Percentiles rank a stretch among this genome's conserved stretches.
Conservation (phyloP, 2,113 vertebrate genomes). For the Tenebrosternarchus preto region DNA sequence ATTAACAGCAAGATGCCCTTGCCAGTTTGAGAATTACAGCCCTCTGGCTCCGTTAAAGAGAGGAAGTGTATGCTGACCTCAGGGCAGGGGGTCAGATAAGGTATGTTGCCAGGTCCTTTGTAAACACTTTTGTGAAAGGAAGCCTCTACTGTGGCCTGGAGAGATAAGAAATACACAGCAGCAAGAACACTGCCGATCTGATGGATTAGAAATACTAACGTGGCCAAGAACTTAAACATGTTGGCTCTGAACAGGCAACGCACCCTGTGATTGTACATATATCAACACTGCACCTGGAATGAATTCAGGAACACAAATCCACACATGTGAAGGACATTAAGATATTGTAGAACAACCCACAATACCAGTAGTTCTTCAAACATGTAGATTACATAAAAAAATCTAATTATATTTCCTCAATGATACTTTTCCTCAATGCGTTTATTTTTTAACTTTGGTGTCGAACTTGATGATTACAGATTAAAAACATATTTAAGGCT, state of each 20-base stretch:
- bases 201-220: conserved; percentile 41
- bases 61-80: conserved; percentile 28
- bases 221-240: conserved; percentile 37
- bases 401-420: background rate
- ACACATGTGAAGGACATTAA: conserved; percentile 2
- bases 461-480: conserved; percentile 54
- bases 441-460: background rate
- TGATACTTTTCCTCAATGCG: background rate
- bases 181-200: conserved; percentile 49
- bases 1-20: background rate
- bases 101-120: conserved; percentile 44
- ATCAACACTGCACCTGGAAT: conserved; percentile 30
- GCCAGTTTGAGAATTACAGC: background rate
- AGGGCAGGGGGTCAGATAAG: conserved; percentile 31
- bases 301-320: conserved; percentile 11
- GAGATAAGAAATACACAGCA: conserved; percentile 45
- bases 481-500: conserved; percentile 48
- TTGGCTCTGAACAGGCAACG: conserved; percentile 29
- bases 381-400: background rate
- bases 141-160: conserved; percentile 13
- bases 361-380: background rate
- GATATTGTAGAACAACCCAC: background rate
- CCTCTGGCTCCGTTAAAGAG: background rate
- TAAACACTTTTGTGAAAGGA: conserved; percentile 51
- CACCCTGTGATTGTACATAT: conserved; percentile 21